Percentiles rank a stretch among this genome's conserved stretches.
These are phyloP conservation scores for Xiphorhynchus elegans DNA, from an alignment of 2,113 vertebrate genomes.

Conservation along the genomic window DNA sequence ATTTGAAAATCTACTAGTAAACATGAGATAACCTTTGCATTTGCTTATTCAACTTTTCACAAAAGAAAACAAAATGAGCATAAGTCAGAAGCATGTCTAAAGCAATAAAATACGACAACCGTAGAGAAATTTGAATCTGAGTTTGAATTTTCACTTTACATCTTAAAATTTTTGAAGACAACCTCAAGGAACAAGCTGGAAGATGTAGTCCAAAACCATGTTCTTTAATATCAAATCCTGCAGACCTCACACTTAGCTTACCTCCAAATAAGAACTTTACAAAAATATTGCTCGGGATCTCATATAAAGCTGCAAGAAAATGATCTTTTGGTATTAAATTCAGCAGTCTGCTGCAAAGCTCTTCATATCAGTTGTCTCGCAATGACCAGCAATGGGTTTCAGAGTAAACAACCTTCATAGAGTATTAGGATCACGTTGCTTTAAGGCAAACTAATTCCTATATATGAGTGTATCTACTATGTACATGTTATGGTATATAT, in stretches of 20 bases:
- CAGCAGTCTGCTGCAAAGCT: background rate
- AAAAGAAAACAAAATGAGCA: background rate
- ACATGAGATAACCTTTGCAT: background rate
- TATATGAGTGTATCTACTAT: background rate
- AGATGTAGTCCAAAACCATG: fast-evolving
- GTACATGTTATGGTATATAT: background rate
- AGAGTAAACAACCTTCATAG: background rate
- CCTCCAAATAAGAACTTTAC: background rate
- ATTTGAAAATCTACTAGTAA: background rate
- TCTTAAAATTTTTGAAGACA: background rate
- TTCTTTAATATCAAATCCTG: background rate
- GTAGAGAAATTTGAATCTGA: background rate
- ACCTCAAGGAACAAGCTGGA: background rate
- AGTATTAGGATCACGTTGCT: background rate
- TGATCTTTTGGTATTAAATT: background rate
- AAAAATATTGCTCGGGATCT: background rate
- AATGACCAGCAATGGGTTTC: background rate
- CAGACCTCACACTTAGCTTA: background rate
- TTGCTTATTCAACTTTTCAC: background rate
- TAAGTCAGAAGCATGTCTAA: background rate
- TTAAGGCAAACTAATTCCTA: background rate
- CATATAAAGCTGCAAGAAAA: background rate
- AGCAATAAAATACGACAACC: background rate
- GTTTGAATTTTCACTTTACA: background rate
- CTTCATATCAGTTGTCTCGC: background rate